Percentiles rank a stretch among this genome's conserved stretches.
Conservation (phyloP, 2,797 vertebrate species). For the Myripristis jacobus region DNA sequence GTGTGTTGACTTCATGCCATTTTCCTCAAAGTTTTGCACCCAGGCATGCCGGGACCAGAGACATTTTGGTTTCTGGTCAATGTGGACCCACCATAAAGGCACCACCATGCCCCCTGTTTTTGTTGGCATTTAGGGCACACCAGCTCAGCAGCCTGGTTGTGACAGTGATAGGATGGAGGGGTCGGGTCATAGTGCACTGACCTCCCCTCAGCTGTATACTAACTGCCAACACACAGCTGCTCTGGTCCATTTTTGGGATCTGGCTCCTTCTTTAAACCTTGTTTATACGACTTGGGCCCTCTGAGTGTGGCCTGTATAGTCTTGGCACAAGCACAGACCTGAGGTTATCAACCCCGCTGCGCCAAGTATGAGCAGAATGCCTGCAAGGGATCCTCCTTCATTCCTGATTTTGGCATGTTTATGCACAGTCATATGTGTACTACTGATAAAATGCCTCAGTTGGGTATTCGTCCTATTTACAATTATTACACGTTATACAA, state of each 20-base stretch:
- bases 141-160: background rate
- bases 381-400: conserved; percentile 5
- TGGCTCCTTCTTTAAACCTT: conserved; percentile 1
- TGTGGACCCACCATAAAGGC: too few species aligned
- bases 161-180: background rate
- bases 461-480: background rate
- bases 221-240: background rate
- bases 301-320: conserved; percentile 12
- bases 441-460: background rate
- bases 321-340: conserved; percentile 10
- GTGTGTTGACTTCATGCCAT: too few species aligned
- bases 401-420: conserved; percentile 1
- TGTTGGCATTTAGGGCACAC: too few species aligned
- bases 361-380: conserved; percentile 27
- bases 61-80: too few species aligned
- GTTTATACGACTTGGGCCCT: conserved; percentile 3
- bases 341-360: conserved; percentile 25
- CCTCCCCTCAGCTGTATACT: background rate
- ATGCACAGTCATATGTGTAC: background rate
- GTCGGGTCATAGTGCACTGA: background rate
- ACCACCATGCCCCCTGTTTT: too few species aligned
- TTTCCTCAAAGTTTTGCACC: too few species aligned
- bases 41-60: too few species aligned
- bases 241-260: conserved; percentile 15
- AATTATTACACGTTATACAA: background rate